Evolutionary conservation across 2,113 vertebrate species (phyloP).

Genomic region (Nesospiza acunhae): DNA sequence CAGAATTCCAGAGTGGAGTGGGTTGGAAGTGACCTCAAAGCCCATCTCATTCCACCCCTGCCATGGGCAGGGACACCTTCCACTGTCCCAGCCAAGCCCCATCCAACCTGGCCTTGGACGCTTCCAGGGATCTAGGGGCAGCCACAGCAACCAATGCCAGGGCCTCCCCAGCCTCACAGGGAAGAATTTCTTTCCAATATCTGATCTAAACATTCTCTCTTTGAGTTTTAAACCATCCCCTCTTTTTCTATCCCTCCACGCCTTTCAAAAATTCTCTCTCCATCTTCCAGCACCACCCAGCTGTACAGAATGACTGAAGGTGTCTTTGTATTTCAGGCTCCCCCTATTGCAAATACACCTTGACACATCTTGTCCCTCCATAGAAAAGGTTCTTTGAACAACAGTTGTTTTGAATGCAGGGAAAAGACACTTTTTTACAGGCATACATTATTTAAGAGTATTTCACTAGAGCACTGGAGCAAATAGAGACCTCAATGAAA

Average conservation of each 20-base stretch:
- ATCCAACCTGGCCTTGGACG: accelerated
- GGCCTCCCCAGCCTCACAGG: not conserved
- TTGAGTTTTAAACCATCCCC: not conserved
- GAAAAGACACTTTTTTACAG: not conserved
- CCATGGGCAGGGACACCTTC: not conserved
- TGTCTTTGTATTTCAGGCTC: not conserved
- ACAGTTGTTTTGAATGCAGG: not conserved
- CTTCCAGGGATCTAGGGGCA: not conserved
- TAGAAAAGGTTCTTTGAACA: not conserved
- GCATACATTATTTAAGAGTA: not conserved
- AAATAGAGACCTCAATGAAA: not conserved
- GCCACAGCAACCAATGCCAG: not conserved
- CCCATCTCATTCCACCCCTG: accelerated
- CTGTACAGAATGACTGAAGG: not conserved
- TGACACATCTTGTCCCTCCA: not conserved
- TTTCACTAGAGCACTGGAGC: not conserved
- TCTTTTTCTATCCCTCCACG: not conserved
- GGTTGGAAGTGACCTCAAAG: not conserved
- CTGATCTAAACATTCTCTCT: not conserved
- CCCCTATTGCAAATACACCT: not conserved
- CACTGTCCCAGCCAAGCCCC: not conserved
- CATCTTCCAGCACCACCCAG: not conserved
- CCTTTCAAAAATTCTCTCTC: not conserved
- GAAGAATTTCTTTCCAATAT: not conserved
- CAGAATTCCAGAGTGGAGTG: not conserved